Evolutionary conservation across 2,797 vertebrate genomes (phyloP).

Genomic region (Labroides dimidiatus): DNA sequence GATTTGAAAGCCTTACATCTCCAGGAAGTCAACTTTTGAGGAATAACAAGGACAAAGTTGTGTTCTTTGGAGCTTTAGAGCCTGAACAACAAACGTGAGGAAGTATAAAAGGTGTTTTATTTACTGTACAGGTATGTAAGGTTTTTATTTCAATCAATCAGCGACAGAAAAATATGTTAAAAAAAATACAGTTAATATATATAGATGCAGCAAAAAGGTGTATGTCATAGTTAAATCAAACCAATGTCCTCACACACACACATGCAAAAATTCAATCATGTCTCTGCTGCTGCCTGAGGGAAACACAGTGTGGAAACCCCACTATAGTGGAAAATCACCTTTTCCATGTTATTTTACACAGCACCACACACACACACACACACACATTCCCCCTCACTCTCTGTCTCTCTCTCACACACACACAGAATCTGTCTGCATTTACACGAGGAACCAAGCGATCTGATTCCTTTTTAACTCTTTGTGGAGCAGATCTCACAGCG

Average conservation of each 20-base stretch:
- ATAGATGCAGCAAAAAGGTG: conserved; percentile 20
- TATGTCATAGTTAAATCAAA: conserved; percentile 38
- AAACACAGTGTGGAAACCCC: conserved; percentile 63
- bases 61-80: background rate
- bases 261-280: conserved; percentile 73
- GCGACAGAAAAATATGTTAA: background rate
- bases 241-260: conserved; percentile 23
- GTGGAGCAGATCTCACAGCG: conserved; percentile 54
- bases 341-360: conserved; percentile 78
- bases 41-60: background rate
- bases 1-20: conserved; percentile 8
- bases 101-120: background rate
- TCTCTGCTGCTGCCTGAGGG: conserved; percentile 65
- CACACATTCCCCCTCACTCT: conserved; percentile 18
- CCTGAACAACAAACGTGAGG: conserved; percentile 1
- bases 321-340: conserved; percentile 78
- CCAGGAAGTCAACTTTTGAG: conserved; percentile 42
- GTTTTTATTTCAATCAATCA: conserved; percentile 18
- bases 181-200: background rate
- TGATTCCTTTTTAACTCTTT: conserved; percentile 56
- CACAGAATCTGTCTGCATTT: conserved; percentile 34
- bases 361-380: conserved; percentile 13
- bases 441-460: conserved; percentile 52
- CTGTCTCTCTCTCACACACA: conserved; percentile 31
- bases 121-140: background rate